Evolutionary conservation across 1,140 invertebrate genomes (phyloP).

Genomic region (Aphis craccivora): DNA sequence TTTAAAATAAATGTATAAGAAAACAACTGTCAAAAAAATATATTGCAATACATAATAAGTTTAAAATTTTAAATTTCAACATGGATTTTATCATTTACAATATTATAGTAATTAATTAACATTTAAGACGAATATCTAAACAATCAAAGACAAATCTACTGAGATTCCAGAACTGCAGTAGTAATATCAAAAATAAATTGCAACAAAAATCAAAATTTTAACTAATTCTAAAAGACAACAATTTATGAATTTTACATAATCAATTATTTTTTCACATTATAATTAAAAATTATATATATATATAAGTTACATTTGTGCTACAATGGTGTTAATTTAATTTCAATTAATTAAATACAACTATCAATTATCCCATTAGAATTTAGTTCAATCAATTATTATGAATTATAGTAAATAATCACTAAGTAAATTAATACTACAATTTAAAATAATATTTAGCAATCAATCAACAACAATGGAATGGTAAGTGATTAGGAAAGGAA

Average conservation of each 20-base stretch:
- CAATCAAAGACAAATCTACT: constrained; percentile 13
- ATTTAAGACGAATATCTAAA: not conserved
- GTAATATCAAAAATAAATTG: not conserved
- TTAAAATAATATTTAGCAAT: constrained; percentile 16
- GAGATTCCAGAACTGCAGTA: too few species aligned
- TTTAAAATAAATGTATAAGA: not conserved
- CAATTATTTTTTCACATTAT: constrained; percentile 12
- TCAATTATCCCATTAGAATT: not conserved
- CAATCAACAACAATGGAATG: not conserved
- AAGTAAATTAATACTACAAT: constrained; percentile 25
- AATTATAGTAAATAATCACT: not conserved
- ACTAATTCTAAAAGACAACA: not conserved
- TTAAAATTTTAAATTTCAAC: constrained; percentile 19
- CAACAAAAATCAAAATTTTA: constrained; percentile 23
- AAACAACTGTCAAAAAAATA: constrained; percentile 26
- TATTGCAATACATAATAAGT: constrained; percentile 15
- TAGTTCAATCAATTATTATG: not conserved
- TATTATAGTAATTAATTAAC: not conserved
- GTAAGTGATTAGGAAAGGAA: constrained; percentile 12
- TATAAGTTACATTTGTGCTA: constrained; percentile 10
- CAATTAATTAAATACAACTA: constrained; percentile 4
- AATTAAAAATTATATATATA: not conserved
- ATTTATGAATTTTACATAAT: not conserved
- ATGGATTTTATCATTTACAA: constrained; percentile 1
- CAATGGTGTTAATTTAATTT: constrained; percentile 13